Percentiles rank a stretch among this genome's conserved stretches.
Conservation (phyloP, 2,113 vertebrate species). For the human region DNA sequence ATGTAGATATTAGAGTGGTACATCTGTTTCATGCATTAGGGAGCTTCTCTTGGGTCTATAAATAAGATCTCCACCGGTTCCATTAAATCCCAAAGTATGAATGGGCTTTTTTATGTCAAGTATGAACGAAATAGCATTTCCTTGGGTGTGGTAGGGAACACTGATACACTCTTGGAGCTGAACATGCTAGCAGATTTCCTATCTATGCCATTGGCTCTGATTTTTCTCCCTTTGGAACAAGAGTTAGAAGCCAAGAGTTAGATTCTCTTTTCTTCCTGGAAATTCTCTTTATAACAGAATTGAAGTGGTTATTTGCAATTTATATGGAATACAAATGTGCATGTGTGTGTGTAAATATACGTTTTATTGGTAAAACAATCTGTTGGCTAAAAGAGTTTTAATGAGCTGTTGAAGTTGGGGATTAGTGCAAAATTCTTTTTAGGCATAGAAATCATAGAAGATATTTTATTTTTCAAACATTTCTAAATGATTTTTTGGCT, state of each 20-base stretch:
- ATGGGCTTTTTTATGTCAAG: constrained; percentile 35
- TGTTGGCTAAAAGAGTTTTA: neutral
- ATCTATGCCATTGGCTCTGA: neutral
- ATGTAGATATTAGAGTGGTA: neutral
- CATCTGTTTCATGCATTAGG: constrained; percentile 33
- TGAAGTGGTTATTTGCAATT: neutral
- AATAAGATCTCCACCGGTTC: constrained; percentile 45
- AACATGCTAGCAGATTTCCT: constrained; percentile 24
- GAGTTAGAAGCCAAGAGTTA: neutral
- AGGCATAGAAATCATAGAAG: neutral
- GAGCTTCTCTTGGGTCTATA: constrained; percentile 16
- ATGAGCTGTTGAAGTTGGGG: neutral
- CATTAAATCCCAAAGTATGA: constrained; percentile 48
- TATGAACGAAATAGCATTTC: constrained; percentile 26
- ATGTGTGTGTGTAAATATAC: neutral
- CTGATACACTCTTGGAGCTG: neutral
- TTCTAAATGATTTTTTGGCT: neutral
- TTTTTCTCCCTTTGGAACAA: neutral
- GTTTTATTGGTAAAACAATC: neutral
- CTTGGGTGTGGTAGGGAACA: constrained; percentile 23
- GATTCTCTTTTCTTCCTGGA: neutral
- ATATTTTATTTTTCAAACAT: neutral
- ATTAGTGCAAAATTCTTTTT: neutral
- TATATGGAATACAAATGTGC: neutral
- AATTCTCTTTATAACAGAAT: neutral